A percentile compares a stretch with the other conserved stretches of the same genome.
Conservation (phyloP, 2,888 invertebrate genomes). For the Ornithoptera priamus region DNA sequence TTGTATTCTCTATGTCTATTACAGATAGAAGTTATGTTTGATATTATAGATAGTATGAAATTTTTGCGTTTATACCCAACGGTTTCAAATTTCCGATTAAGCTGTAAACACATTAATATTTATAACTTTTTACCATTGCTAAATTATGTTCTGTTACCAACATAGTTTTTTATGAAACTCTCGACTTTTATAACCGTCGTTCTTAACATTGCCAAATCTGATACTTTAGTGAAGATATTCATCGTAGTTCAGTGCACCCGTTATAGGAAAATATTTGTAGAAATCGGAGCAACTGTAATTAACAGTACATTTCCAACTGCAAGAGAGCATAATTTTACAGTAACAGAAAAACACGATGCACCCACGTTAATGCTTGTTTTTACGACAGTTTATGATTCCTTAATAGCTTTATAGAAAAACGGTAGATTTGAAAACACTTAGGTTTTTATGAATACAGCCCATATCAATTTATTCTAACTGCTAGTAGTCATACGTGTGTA, state of each 20-base stretch:
- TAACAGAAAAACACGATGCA: constrained; percentile 3
- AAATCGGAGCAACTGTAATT: constrained; percentile 7
- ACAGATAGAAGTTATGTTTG: no score
- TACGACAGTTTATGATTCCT: constrained; percentile 7
- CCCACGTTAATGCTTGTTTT: constrained; percentile 12
- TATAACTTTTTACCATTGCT: no score
- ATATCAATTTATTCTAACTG: constrained; percentile 4
- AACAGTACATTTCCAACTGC: constrained; percentile 5
- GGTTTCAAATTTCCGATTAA: no score
- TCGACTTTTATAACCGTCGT: no score
- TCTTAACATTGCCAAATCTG: no score
- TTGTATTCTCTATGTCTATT: no score
- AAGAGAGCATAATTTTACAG: constrained; percentile 5
- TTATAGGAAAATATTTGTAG: constrained; percentile 3
- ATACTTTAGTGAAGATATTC: background rate
- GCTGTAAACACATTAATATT: no score
- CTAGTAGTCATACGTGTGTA: background rate
- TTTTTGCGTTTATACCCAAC: no score
- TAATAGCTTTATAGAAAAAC: constrained; percentile 13
- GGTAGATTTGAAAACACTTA: background rate
- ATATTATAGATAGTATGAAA: no score
- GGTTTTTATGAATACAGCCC: background rate
- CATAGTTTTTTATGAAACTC: no score
- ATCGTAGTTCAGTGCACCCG: background rate
- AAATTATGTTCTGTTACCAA: no score